Conservation (phyloP, 2,888 invertebrate species). For the Dynastes grantii region DNA sequence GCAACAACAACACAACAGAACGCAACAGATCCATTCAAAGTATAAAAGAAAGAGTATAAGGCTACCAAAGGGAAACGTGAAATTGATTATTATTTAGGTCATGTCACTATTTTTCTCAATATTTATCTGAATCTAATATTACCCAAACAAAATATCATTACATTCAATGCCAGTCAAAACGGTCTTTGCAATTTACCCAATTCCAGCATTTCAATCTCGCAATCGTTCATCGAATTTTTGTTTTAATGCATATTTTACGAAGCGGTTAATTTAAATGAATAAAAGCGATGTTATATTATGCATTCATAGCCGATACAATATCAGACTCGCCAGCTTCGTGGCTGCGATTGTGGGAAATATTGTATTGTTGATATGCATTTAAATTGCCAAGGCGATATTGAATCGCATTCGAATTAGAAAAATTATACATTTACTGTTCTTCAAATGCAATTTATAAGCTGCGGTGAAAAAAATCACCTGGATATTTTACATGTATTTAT, state of each 20-base stretch:
- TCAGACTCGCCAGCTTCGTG: neutral
- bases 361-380: neutral
- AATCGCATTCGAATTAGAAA: neutral
- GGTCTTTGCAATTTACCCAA: neutral
- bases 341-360: neutral
- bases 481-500: no score
- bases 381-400: neutral
- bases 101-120: no score
- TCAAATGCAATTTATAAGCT: neutral
- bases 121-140: neutral
- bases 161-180: neutral
- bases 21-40: no score
- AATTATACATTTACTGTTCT: neutral
- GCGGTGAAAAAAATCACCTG: no score
- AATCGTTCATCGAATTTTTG: neutral
- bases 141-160: neutral
- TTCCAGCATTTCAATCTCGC: neutral
- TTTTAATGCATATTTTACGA: neutral
- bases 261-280: neutral
- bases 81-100: no score
- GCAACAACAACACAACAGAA: no score
- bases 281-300: conserved; percentile 1
- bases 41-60: no score
- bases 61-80: no score
- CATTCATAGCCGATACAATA: neutral